Evolutionary conservation across 1,140 invertebrate genomes (phyloP).

Genomic region (Aplysia californica): DNA sequence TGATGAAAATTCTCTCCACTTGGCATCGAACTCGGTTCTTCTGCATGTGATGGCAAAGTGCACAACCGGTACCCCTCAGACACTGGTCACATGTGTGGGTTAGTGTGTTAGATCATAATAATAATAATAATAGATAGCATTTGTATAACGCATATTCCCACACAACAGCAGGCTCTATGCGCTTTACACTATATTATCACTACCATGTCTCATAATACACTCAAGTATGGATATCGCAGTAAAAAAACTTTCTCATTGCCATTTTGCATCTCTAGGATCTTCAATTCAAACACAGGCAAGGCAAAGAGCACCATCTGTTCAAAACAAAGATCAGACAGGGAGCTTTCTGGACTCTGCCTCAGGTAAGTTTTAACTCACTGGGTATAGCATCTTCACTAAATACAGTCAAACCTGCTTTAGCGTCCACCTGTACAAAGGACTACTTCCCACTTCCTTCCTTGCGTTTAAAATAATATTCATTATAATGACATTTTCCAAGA

Average conservation of each 20-base stretch:
- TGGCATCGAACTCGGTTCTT: no score
- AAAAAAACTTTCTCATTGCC: background rate
- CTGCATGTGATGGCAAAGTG: no score
- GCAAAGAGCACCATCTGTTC: constrained; percentile 22
- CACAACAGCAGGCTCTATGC: background rate
- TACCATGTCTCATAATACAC: background rate
- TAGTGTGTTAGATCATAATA: background rate
- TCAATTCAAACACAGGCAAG: constrained; percentile 26
- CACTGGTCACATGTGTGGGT: no score
- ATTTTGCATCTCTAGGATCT: constrained; percentile 10
- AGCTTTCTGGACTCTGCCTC: background rate
- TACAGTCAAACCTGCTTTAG: no score
- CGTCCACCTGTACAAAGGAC: no score
- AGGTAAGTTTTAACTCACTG: background rate
- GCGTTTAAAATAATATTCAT: no score
- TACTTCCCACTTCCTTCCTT: no score
- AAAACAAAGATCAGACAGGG: constrained; percentile 20
- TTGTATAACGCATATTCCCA: background rate
- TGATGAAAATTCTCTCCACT: no score
- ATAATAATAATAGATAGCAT: background rate
- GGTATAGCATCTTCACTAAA: no score
- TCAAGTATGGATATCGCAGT: background rate
- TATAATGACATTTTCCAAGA: no score
- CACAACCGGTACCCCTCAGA: no score
- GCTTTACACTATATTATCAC: background rate